Evolutionary conservation across 2,888 invertebrate species (phyloP), one percentile per base, ranked within the genome.

Genomic region (Sphaerophoria rueppellii): DNA sequence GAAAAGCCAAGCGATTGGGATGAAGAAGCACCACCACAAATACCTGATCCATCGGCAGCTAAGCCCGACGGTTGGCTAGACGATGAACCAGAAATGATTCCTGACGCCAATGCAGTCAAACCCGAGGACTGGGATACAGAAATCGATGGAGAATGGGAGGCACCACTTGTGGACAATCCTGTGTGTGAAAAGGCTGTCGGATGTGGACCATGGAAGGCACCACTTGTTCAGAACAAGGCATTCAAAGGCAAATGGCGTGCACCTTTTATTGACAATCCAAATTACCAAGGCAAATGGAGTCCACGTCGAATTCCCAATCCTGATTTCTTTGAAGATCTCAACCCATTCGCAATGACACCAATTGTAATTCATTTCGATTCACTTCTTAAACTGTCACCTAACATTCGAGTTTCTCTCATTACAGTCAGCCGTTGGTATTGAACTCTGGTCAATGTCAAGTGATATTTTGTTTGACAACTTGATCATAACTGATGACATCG

Each of bases 61-160:
- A 97, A 96, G 91, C 99, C 99, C 0, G 95, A 94, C 14, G 98
- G 96, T 14, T 99, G 99, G 99, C 93, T 99, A 40, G 98, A 98
- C 88, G 95, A 98, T 88, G 99, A 99, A 91, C 95, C 96, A 0
- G 95, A 96, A 69, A 95, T 96, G 92, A 94, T 96, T 73, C 95
- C 97, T 1, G 99, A 99, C 92, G 95, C 97, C 0, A 94, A 94
- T 60, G 97, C 98, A 0, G 92, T 93, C 72, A 98, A 97, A 92
- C 99, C 99, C 0, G 94, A 94, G 0, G 99, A 99, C 92, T 99
- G 99, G 98, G 99, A 99, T 91, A 95, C 96, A 16, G 98, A 99
- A 87, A 99, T 99, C 96, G 99, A 99, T 92, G 99, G 99, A 1
- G 96, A 96, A 90, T 99, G 99, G 99, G 99, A 99, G 92, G 95